Evolutionary conservation across 2,113 vertebrate species (phyloP).

Genomic region (Gorsachius goisagi): DNA sequence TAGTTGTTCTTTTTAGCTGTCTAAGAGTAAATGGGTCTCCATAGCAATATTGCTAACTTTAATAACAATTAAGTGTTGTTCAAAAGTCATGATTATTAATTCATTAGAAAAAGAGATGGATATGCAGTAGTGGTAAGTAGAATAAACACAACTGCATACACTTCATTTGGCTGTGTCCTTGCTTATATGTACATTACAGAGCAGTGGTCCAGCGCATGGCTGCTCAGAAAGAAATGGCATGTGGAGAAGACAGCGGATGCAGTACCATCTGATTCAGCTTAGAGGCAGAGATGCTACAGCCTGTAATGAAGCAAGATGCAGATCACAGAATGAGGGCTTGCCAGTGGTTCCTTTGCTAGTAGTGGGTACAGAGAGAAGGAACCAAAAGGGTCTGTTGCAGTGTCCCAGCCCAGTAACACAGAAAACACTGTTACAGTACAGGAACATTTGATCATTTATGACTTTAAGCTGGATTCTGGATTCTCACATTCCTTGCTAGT

Average conservation of each 20-base stretch:
- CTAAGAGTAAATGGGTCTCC: not conserved
- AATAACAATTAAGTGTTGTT: not conserved
- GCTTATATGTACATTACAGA: not conserved
- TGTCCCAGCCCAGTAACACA: not conserved
- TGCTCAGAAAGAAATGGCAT: not conserved
- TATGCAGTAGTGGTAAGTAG: not conserved
- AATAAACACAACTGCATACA: not conserved
- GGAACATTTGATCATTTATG: not conserved
- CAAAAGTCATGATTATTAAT: not conserved
- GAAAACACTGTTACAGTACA: not conserved
- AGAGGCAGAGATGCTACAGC: not conserved
- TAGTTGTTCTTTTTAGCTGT: not conserved
- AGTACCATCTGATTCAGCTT: accelerated
- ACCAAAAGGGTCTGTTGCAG: not conserved
- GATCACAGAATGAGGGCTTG: not conserved
- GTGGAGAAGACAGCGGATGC: not conserved
- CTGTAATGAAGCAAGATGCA: not conserved
- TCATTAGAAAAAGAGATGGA: not conserved
- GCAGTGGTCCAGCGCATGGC: not conserved
- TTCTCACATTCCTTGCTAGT: not conserved
- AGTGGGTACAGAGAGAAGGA: not conserved
- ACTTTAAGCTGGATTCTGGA: not conserved
- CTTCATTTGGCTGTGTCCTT: not conserved
- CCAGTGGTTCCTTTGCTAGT: not conserved
- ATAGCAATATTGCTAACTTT: not conserved